These are phyloP conservation scores for Deladenus siricidicola DNA, from an alignment of 2,888 invertebrate genomes.

Conservation along the genomic window DNA sequence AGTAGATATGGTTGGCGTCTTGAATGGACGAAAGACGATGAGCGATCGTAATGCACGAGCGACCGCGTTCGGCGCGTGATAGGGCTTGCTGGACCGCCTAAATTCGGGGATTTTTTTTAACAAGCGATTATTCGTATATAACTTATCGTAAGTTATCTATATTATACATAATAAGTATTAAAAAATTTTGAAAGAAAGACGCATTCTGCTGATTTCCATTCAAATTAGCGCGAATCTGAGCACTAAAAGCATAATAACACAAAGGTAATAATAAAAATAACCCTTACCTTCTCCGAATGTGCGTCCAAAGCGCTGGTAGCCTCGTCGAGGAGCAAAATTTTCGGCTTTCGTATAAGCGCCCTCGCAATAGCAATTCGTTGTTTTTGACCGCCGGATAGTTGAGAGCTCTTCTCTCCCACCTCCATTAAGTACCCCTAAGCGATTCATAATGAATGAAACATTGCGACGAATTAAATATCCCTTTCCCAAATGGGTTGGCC, in stretches of 20 bases:
- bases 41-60: conserved; percentile 36
- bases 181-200: too few relatives aligned
- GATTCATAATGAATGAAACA: too few relatives aligned
- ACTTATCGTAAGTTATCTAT: neutral
- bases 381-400: conserved; percentile 53
- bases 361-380: conserved; percentile 20
- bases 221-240: neutral
- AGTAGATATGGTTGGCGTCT: conserved; percentile 18
- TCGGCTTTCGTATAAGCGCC: conserved; percentile 12
- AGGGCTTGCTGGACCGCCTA: conserved; percentile 30
- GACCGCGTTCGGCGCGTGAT: conserved; percentile 22
- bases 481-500: too few relatives aligned
- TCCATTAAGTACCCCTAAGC: conserved; percentile 55
- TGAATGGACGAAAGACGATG: conserved; percentile 37
- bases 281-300: conserved; percentile 12
- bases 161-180: neutral
- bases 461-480: too few relatives aligned
- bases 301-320: conserved; percentile 24
- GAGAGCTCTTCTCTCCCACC: conserved; percentile 56
- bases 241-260: too few relatives aligned
- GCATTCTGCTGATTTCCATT: neutral
- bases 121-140: too few relatives aligned
- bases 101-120: too few relatives aligned
- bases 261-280: neutral
- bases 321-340: conserved; percentile 22